Percentiles rank a stretch among this genome's conserved stretches.
phyloP scores from a whole-genome alignment of 2,797 vertebrate genomes.

The Pseudochirops corinnae region DNA sequence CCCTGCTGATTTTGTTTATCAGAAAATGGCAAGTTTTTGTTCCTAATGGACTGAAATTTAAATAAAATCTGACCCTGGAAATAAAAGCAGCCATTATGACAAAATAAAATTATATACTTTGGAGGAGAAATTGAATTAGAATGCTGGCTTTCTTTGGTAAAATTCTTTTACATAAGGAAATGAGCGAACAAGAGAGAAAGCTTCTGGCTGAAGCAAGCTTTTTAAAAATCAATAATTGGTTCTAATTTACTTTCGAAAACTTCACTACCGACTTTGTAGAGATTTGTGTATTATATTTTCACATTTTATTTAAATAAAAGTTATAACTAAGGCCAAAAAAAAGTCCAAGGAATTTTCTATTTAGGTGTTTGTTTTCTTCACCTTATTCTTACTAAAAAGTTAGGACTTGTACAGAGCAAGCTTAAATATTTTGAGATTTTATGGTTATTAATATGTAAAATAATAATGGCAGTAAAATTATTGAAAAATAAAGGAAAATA shows the following conservation, averaged over 20 bases:
- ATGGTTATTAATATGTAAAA: slow-evolving; percentile 33
- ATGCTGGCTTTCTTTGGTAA: slow-evolving; percentile 89
- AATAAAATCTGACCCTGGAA: slow-evolving; percentile 96
- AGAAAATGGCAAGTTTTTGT: slow-evolving; percentile 93
- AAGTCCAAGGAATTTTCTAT: slow-evolving; percentile 31
- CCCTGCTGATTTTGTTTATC: slow-evolving; percentile 98
- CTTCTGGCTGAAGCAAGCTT: slow-evolving; percentile 87
- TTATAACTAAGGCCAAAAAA: slow-evolving; percentile 59
- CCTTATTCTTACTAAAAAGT: not conserved
- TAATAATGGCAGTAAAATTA: not conserved
- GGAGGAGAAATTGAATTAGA: slow-evolving; percentile 91
- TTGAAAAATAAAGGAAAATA: slow-evolving; percentile 35
- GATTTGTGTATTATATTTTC: slow-evolving; percentile 83
- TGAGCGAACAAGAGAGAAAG: slow-evolving; percentile 86
- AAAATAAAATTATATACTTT: slow-evolving; percentile 93
- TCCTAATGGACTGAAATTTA: slow-evolving; percentile 96
- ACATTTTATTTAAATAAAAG: slow-evolving; percentile 82
- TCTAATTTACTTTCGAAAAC: slow-evolving; percentile 87
- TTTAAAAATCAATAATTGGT: slow-evolving; percentile 89
- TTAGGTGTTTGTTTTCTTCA: not conserved
- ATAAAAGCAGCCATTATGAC: slow-evolving; percentile 93
- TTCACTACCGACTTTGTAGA: slow-evolving; percentile 83
- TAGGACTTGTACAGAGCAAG: not conserved
- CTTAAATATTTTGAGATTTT: slow-evolving; percentile 22
- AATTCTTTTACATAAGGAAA: slow-evolving; percentile 91